A percentile compares a stretch with the other conserved stretches of the same genome.
phyloP scores from a whole-genome alignment of 1,140 invertebrate species.

The Paraescarpia echinospica region DNA sequence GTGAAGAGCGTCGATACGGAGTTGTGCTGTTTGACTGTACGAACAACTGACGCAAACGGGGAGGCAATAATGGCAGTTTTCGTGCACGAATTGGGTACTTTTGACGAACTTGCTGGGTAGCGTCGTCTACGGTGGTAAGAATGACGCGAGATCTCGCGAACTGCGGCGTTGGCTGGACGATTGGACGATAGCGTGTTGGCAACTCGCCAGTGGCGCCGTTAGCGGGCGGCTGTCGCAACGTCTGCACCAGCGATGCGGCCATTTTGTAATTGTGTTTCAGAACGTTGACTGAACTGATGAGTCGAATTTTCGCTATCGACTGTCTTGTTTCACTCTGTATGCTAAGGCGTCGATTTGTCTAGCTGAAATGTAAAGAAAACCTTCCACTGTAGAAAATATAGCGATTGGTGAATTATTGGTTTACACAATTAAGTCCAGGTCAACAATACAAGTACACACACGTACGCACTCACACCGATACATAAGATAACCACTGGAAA shows the following conservation, averaged over 20 bases:
- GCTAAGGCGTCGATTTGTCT: background rate
- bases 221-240: background rate
- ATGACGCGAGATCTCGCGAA: background rate
- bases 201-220: background rate
- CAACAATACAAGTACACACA: too few relatives aligned
- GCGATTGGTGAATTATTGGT: too few relatives aligned
- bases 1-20: background rate
- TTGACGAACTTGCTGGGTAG: background rate
- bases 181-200: background rate
- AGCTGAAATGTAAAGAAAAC: too few relatives aligned
- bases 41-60: background rate
- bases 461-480: too few relatives aligned
- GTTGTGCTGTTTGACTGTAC: background rate
- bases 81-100: background rate
- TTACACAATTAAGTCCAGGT: too few relatives aligned
- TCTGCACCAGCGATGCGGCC: background rate
- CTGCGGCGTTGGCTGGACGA: too few relatives aligned
- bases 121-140: background rate
- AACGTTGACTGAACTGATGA: background rate
- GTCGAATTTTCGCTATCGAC: background rate
- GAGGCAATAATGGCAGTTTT: background rate
- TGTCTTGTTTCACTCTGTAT: background rate
- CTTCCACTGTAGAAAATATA: too few relatives aligned
- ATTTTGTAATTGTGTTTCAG: background rate
- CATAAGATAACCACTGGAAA: too few relatives aligned